Base-by-base conservation (phyloP, 92 coral and sea anemone genomes). In the Metridium senile region DNA sequence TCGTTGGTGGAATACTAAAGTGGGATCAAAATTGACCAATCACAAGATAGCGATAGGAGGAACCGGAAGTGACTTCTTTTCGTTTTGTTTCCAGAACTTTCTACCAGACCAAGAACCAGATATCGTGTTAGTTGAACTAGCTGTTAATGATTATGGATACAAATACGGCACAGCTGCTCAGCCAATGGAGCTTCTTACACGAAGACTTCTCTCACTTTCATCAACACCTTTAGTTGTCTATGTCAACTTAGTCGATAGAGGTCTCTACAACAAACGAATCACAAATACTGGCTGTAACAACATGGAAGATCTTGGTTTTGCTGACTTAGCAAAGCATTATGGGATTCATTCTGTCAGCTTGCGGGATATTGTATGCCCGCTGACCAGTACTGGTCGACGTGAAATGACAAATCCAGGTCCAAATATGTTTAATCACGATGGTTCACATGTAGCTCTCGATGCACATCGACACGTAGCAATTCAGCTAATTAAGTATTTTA, bases 291-390 rank as follows among this genome's bases (percentile, higher is more conserved):
- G 22, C 8, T 87, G 88, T 70, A 79, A 33, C 17, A 91, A 88
- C 34, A 83, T 91, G 87, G 93, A 91, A 54, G 90, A 88, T 58
- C 75, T 88, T 43, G 97, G 97, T 4, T 92, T 88, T 47, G 73
- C 58, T 27, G 59, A 82, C 28, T 74, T 91, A 32, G 89, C 97
- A 45, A 49, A 85, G 35, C 79, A 79, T 61, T 91, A 91, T 84
- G 85, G 87, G 33, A 82, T 91, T 52, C 84, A 93, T 0, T 71
- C 82, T 45, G 57, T 91, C 65, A 88, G 90, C 65, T 85, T 83
- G 90, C 97, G 97, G 8, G 97, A 91, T 17, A 72, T 74, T 58
- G 78, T 87, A 1, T 91, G 97, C 54, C 97, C 97, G 73, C 75
- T 62, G 67, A 35, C 43, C 49, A 63, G 54, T 26, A 59, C 74